A percentile compares a stretch with the other conserved stretches of the same genome.
phyloP scores from a whole-genome alignment of 2,113 vertebrate species.

The Procapra przewalskii region DNA sequence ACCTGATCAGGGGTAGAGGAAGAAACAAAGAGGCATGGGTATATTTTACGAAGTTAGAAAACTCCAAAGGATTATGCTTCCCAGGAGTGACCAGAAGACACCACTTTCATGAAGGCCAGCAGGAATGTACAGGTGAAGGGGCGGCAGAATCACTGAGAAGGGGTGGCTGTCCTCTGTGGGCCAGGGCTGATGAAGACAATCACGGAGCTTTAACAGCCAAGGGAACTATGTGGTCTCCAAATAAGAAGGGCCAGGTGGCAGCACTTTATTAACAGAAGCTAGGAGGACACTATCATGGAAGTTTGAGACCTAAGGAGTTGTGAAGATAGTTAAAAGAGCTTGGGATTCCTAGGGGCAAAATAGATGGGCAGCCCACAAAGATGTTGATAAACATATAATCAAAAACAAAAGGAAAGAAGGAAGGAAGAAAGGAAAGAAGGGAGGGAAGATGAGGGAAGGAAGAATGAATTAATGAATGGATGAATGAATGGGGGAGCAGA shows the following conservation, averaged over 20 bases:
- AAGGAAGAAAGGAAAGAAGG: background rate
- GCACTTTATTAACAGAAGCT: background rate
- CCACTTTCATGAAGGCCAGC: background rate
- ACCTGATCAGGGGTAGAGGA: background rate
- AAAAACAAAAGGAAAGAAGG: background rate
- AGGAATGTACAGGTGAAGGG: background rate
- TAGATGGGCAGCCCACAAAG: background rate
- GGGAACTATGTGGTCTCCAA: background rate
- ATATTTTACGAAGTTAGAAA: background rate
- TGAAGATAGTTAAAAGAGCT: background rate
- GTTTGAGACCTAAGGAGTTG: background rate
- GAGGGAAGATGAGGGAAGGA: accelerated
- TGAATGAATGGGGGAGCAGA: background rate
- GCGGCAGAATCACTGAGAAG: background rate
- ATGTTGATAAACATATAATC: background rate
- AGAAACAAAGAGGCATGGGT: background rate
- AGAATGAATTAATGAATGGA: background rate
- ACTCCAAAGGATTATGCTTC: background rate
- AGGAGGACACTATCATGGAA: background rate
- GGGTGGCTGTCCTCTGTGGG: background rate
- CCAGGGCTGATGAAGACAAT: background rate
- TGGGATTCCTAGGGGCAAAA: background rate
- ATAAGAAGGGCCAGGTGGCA: background rate
- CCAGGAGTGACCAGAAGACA: background rate
- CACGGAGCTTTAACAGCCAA: background rate